Percentiles rank a stretch among this genome's conserved stretches.
phyloP scores from a whole-genome alignment of 35 echinoderm and acorn worm genomes.

The Ophioderma brevispina region DNA sequence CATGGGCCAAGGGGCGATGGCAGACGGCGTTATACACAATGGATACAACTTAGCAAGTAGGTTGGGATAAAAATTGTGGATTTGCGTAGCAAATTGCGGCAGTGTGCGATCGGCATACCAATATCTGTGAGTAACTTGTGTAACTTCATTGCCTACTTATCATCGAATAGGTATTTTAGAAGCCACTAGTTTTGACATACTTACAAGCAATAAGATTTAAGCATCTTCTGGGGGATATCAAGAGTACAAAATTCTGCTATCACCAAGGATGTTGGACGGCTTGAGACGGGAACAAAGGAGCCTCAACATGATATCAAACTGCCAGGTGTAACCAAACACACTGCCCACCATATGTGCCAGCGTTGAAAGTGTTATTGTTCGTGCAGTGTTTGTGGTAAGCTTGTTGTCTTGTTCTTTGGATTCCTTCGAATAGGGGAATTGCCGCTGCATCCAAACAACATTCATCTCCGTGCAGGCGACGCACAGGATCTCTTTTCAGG shows the following conservation, averaged over 20 bases:
- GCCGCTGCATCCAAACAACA: no score
- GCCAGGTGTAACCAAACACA: no score
- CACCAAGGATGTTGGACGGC: not conserved
- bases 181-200: not conserved
- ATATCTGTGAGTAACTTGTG: not conserved
- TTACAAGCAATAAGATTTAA: not conserved
- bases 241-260: not conserved
- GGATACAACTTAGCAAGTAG: not conserved
- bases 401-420: no score
- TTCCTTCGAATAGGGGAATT: no score
- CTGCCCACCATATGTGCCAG: no score
- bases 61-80: not conserved
- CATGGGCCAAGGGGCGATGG: no score
- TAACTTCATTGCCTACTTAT: not conserved
- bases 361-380: no score
- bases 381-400: no score
- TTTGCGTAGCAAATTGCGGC: not conserved
- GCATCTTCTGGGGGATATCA: not conserved
- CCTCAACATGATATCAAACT: no score
- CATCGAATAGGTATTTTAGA: not conserved
- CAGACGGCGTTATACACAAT: not conserved
- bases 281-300: no score
- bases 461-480: no score
- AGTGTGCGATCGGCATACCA: not conserved
- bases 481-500: no score